Percentiles rank a stretch among this genome's conserved stretches.
phyloP scores from a whole-genome alignment of 1,140 invertebrate genomes.

The Araneus ventricosus region DNA sequence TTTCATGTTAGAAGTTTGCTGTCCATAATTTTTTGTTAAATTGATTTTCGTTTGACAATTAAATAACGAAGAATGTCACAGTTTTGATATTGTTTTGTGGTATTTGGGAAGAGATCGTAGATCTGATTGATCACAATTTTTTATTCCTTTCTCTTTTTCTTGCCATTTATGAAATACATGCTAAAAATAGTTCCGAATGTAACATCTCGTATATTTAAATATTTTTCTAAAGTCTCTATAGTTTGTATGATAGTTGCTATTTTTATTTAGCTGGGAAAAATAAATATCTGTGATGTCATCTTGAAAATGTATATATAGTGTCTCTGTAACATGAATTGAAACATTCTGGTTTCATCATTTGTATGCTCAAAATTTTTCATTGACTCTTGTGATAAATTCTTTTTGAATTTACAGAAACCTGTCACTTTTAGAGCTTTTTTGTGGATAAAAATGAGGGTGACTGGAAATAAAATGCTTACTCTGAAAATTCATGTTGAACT shows the following conservation, averaged over 20 bases:
- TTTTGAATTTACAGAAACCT: background rate
- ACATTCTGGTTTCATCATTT: constrained; percentile 16
- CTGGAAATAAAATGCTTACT: background rate
- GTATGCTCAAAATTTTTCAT: constrained; percentile 15
- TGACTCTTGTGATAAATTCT: constrained; percentile 2
- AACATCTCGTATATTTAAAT: constrained; percentile 17
- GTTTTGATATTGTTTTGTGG: background rate
- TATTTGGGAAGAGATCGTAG: background rate
- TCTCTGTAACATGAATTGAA: background rate
- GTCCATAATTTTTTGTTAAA: background rate
- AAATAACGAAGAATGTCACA: background rate
- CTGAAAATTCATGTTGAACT: background rate
- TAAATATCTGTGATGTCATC: constrained; percentile 41
- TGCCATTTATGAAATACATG: background rate
- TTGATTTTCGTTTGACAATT: background rate
- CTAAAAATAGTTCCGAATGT: background rate
- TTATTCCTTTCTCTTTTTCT: background rate
- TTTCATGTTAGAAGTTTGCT: background rate
- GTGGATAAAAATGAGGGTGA: background rate
- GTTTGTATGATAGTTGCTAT: constrained; percentile 40
- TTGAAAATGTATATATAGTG: constrained; percentile 28
- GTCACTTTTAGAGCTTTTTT: constrained; percentile 15
- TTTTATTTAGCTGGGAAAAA: constrained; percentile 44
- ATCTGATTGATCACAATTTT: background rate
- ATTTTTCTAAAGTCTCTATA: constrained; percentile 12